Evolutionary conservation across 2,797 vertebrate genomes (phyloP), one percentile per base, ranked within the genome.

Genomic region (Falco novaeseelandiae): DNA sequence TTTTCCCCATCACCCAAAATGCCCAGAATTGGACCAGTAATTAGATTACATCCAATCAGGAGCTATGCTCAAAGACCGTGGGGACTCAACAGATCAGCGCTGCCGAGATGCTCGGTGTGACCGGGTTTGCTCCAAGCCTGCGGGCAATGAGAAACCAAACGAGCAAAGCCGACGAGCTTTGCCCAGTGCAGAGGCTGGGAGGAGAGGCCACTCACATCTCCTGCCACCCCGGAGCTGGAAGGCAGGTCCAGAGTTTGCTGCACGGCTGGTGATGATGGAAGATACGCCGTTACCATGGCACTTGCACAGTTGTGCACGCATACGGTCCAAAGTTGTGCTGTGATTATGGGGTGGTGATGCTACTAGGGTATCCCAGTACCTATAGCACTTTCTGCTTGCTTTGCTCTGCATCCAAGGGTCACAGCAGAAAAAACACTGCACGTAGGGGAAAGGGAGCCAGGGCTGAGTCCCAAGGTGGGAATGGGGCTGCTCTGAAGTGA

Each of bases 311-410:
- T 57, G 61, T 36, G 48, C 3, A 7, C 29, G 30, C 30, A 1
- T 38, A 40, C 0, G 0, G 59, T 66, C 29, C 63, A 29, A 3
- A 7, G 38, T 12, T 4, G 0, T 52, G 69, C 55, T 17, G 51
- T 0, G 8, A 18, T 42, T 27, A 21, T 0, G 0, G 38, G 69
- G 48, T 0, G 1, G 52, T 27, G 80, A 27, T 67, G 77, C 54
- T 40, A 14, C 57, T 8, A 8, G 2, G 58, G 29, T 12, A 34
- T 36, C 65, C 78, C 4, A 0, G 40, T 12, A 48, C 21, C 42
- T 30, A 12, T 0, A 38, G 67, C 1, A 1, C 19, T 80, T 80
- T 70, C 16, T 10, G 42, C 23, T 2, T 10, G 42, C 29, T 73
- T 22, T 36, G 30, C 51, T 79, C 78, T 16, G 32, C 74, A 66